These are phyloP conservation scores for Ptychochromis oligacanthus DNA, from an alignment of 2,113 vertebrate species.

Conservation along the genomic window DNA sequence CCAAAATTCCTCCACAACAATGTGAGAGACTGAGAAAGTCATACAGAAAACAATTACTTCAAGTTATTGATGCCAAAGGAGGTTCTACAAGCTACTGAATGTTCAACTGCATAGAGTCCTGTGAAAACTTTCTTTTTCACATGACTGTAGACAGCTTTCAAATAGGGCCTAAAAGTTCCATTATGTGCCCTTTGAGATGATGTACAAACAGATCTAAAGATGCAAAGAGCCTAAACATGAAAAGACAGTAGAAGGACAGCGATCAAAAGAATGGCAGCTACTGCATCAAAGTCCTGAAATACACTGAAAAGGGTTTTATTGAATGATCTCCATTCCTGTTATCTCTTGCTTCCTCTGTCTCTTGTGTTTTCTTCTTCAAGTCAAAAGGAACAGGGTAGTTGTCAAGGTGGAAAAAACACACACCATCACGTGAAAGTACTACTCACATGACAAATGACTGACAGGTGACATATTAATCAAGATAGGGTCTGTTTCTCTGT, in stretches of 20 bases:
- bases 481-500: not conserved
- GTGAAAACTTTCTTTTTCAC: not conserved
- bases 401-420: constrained; percentile 18
- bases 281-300: constrained; percentile 7
- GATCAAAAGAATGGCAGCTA: not conserved
- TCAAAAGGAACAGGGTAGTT: not conserved
- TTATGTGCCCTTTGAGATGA: not conserved
- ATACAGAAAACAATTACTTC: no score
- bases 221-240: not conserved
- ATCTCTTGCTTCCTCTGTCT: not conserved
- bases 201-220: constrained; percentile 2
- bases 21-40: not conserved
- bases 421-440: constrained; percentile 13
- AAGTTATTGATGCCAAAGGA: not conserved
- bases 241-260: not conserved
- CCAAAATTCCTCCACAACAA: not conserved
- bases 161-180: not conserved
- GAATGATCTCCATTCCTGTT: not conserved
- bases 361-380: not conserved
- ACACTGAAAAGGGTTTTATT: not conserved
- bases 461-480: constrained; percentile 39
- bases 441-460: constrained; percentile 51
- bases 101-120: not conserved
- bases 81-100: not conserved
- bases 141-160: not conserved